Evolutionary conservation across 2,888 invertebrate species (phyloP).

Genomic region (Coenonympha glycerion): DNA sequence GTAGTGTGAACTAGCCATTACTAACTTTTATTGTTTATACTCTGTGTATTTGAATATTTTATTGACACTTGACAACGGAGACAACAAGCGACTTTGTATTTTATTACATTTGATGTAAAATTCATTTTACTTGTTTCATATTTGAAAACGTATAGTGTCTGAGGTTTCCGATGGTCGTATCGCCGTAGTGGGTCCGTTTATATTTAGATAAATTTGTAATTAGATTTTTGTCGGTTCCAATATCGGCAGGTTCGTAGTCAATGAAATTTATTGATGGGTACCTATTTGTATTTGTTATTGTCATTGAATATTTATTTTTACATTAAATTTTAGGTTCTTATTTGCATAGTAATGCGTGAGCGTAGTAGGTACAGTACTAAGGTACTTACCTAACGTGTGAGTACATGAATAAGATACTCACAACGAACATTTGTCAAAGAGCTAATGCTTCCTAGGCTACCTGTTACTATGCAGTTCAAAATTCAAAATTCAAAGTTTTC

Average conservation of each 20-base stretch:
- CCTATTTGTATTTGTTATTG: slow-evolving; percentile 11
- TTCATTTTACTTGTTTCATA: slow-evolving; percentile 8
- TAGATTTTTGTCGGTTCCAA: slow-evolving; percentile 23
- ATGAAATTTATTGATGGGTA: slow-evolving; percentile 17
- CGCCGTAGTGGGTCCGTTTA: slow-evolving; percentile 28
- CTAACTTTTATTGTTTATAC: slow-evolving; percentile 60
- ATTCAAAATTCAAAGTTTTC: too few species aligned
- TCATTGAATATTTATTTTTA: slow-evolving; percentile 15
- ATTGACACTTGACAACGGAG: slow-evolving; percentile 41
- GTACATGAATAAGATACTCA: too few species aligned
- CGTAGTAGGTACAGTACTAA: too few species aligned
- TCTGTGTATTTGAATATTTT: slow-evolving; percentile 46
- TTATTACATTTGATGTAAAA: slow-evolving; percentile 6
- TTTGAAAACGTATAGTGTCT: slow-evolving; percentile 15
- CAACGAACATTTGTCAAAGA: too few species aligned
- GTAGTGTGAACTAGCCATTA: slow-evolving; percentile 59
- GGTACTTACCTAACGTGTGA: too few species aligned
- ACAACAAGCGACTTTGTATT: slow-evolving; percentile 6
- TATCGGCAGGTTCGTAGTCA: slow-evolving; percentile 23
- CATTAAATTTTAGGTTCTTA: neutral
- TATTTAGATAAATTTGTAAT: slow-evolving; percentile 29
- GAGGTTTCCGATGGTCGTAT: slow-evolving; percentile 22
- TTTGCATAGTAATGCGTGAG: too few species aligned
- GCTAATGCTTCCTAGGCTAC: too few species aligned
- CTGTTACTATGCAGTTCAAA: too few species aligned